Percentiles rank a stretch among this genome's conserved stretches.
Evolutionary conservation across 2,113 vertebrate species (phyloP).

Genomic region (Herpailurus yagouaroundi): DNA sequence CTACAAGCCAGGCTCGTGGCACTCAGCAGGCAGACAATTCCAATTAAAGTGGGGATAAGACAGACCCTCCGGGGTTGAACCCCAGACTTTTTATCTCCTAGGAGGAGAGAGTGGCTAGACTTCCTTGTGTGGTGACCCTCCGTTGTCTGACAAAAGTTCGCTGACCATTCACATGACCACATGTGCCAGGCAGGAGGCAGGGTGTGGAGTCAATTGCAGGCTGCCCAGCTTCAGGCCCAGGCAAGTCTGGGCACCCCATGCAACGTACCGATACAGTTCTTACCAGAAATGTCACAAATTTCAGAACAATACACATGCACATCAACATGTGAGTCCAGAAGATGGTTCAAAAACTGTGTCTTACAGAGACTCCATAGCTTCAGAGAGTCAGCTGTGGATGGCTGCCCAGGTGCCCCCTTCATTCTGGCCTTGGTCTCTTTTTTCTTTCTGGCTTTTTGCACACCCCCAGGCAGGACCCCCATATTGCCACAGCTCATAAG

Average conservation of each 20-base stretch:
- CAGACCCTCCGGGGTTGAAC: background rate
- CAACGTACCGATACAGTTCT: background rate
- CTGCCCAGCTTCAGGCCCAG: background rate
- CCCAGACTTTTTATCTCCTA: background rate
- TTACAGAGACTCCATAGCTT: background rate
- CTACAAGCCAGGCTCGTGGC: background rate
- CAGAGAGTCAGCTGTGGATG: background rate
- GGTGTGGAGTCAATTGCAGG: background rate
- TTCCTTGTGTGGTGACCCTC: background rate
- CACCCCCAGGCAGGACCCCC: background rate
- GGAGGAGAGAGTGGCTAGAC: background rate
- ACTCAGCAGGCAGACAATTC: background rate
- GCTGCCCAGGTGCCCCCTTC: background rate
- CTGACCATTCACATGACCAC: background rate
- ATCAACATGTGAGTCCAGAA: background rate
- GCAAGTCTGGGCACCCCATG: background rate
- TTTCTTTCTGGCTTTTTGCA: background rate
- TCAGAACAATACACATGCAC: background rate
- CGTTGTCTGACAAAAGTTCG: background rate
- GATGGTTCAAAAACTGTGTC: background rate
- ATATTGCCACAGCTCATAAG: background rate
- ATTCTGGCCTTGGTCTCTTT: background rate
- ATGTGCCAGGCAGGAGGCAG: background rate
- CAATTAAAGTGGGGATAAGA: background rate
- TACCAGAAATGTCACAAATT: background rate